Evolutionary conservation across 1,140 invertebrate genomes (phyloP), one percentile per base, ranked within the genome.

Genomic region (Ceratosolen fusciceps): DNA sequence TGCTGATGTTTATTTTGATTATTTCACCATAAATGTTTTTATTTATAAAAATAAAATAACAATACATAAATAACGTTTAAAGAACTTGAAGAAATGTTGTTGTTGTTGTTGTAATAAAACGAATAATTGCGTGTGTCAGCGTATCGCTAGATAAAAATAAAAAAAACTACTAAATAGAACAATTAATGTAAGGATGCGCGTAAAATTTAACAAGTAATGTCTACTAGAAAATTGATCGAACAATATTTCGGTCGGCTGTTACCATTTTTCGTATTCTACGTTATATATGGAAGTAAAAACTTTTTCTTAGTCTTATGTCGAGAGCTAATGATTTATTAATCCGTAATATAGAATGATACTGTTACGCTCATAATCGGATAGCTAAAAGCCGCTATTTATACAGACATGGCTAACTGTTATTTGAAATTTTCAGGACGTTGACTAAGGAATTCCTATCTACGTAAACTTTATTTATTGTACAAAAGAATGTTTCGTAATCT

Each of bases 401-500:
- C 21, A 74, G 68, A 68, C 68, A 73, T 60, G 74, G n/a, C 3
- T 39, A 7, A 47, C 67, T 24, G 7, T 43, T 43, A 7, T 52
- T 73, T 58, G 12, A 74, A 24, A 29, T 54, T 29, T 34, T 71
- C 37, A 37, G 14, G 21, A 65, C 39, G 9, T 8, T 29, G 5
- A 29, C 47, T 58, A 49, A 76, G n/a, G n/a, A 43, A 74, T 47
- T 80, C 26, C 34, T 21, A 65, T 73, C 21, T 54, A 72, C 65
- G 1, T 37, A 73, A 72, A 39, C 3, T 24, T 26, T 49, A 31
- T 74, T 56, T 70, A 14, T 74, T 83, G 56, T 80, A 83, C 37
- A 79, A 80, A 83, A n/a, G n/a, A n/a, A 83, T 79, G 39, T 67
- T 62, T 29, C 71, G 52, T 80, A 43, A 80, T 75, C 49, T 56